Percentiles rank a stretch among this genome's conserved stretches.
Evolutionary conservation across 1,140 invertebrate genomes (phyloP).

Genomic region (Portunus trituberculatus): DNA sequence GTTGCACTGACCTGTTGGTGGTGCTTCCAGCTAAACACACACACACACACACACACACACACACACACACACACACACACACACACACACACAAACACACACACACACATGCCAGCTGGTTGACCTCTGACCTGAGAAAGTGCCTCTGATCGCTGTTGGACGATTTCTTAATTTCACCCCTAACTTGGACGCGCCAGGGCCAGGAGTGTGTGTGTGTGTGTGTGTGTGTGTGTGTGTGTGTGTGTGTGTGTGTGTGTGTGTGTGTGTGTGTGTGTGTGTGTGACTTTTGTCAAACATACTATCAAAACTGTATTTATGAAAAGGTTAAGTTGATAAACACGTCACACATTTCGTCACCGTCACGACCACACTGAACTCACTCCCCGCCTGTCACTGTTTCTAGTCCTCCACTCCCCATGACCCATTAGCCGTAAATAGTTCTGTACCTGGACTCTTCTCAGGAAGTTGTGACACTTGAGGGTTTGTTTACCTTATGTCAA

Average conservation of each 20-base stretch:
- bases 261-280: slow-evolving; percentile 10
- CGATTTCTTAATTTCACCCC: slow-evolving; percentile 21
- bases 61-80: not conserved
- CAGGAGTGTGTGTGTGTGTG: not conserved
- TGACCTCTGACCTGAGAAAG: slow-evolving; percentile 11
- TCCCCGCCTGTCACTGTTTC: not conserved
- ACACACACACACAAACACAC: not conserved
- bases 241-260: slow-evolving; percentile 16
- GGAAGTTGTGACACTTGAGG: not conserved
- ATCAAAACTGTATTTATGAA: not conserved
- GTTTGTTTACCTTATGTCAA: not conserved
- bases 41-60: no score
- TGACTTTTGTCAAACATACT: no score
- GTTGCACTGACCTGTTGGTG: no score
- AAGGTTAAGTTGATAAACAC: not conserved
- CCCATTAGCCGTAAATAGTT: not conserved
- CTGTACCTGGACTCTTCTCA: not conserved
- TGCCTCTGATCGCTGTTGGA: not conserved
- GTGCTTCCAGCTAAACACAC: no score
- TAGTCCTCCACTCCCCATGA: not conserved
- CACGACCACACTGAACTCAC: not conserved
- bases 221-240: slow-evolving; percentile 20
- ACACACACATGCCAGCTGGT: not conserved
- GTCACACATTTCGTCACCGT: not conserved
- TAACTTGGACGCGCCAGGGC: not conserved